These are phyloP conservation scores for Planiliza haematocheilus DNA, from an alignment of 2,113 vertebrate species.

Conservation along the genomic window DNA sequence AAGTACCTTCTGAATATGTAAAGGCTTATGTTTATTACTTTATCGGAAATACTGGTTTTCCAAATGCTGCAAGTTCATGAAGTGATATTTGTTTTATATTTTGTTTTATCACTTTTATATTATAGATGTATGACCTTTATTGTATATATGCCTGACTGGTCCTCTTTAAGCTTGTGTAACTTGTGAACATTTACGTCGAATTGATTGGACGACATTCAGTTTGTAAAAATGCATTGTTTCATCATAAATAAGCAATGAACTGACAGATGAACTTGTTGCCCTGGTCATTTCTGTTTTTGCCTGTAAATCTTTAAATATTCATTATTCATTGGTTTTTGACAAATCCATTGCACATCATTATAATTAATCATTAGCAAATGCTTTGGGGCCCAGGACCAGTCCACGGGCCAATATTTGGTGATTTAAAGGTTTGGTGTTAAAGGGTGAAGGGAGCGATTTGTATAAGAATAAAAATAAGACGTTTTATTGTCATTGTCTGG, in stretches of 20 bases:
- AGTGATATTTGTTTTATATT: slow-evolving; percentile 78
- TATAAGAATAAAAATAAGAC: no score
- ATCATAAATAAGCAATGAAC: slow-evolving; percentile 31
- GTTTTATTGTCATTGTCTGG: no score
- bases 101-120: slow-evolving; percentile 75
- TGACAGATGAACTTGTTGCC: neutral
- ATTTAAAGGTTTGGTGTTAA: neutral
- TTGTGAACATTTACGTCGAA: slow-evolving; percentile 70
- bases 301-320: no score
- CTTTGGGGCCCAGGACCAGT: no score
- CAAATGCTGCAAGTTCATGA: slow-evolving; percentile 79
- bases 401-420: no score
- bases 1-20: slow-evolving; percentile 70
- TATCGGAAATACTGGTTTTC: slow-evolving; percentile 81
- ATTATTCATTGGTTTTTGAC: no score
- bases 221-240: slow-evolving; percentile 54
- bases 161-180: slow-evolving; percentile 68
- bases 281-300: neutral
- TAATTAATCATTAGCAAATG: no score
- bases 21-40: slow-evolving; percentile 78
- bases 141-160: slow-evolving; percentile 71
- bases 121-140: slow-evolving; percentile 63
- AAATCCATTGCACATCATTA: no score
- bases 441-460: neutral
- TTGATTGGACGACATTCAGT: slow-evolving; percentile 66